Base-by-base conservation (phyloP, 2,888 invertebrate species). In the Trachelus tabidus region DNA sequence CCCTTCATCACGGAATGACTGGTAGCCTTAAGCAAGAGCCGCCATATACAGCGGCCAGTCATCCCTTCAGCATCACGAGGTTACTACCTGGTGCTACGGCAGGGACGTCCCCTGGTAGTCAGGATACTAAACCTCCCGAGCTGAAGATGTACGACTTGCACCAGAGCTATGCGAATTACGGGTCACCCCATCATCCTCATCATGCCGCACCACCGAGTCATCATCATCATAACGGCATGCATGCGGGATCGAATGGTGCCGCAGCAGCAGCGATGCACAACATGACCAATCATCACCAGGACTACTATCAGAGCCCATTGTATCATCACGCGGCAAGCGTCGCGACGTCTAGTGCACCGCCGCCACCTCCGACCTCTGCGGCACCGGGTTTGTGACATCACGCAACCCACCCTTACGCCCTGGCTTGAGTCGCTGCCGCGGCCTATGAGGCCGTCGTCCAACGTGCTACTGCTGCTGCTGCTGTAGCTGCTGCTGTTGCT, bases 41-140 rank as follows among this genome's bases (percentile, higher is more conserved):
- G 76, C 93, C 95, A 69, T 96, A 96, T 90, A 96, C 97, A 79
- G 96, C 96, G 30, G 95, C 96, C 84, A 96, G 94, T 91, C 98
- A 98, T 91, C 98, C 98, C 34, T 98, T 98, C 93, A 97, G 97
- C 91, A 98, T 98, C 92, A 98, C 97, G 88, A 95, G 98, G 92
- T 94, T 98, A 90, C 94, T 98, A 89, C 98, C 98, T 77, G 94
- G 95, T 76, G 97, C 97, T 91, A 95, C 96, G 84, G 97, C 97
- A 92, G 94, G 88, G 0, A 87, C 88, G 4, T 90, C 91, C 0
- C 90, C 91, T 0, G 89, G 89, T 11, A 84, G 86, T 1, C 90
- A 89, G 34, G 91, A 91, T 75, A 89, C 88, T 69, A 91, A 91
- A 73, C 91, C 91, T 0, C 89, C 97, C 84, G 98, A 98, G 92